phyloP scores from a whole-genome alignment of 2,888 invertebrate species.

The Plagiodera versicolora region DNA sequence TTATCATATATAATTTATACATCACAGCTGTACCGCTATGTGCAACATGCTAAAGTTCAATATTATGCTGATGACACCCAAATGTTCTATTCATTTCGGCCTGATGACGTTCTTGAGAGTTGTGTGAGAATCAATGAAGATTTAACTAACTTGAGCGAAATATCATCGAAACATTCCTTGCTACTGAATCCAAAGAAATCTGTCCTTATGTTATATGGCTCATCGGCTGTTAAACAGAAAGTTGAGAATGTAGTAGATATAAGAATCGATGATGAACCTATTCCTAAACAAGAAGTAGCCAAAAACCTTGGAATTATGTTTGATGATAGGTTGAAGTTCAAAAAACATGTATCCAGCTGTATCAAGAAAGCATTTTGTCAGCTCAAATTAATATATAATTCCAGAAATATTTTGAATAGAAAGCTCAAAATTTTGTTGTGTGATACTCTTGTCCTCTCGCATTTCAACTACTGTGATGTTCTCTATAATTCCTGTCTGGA shows the following conservation, averaged over 20 bases:
- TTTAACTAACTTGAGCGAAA: background rate
- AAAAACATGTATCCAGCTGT: background rate
- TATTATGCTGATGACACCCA: conserved; percentile 10
- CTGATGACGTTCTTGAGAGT: background rate
- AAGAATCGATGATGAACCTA: background rate
- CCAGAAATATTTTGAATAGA: background rate
- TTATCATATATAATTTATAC: conserved; percentile 10
- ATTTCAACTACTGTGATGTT: conserved; percentile 3
- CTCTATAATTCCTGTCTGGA: background rate
- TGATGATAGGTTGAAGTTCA: conserved; percentile 1
- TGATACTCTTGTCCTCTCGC: too few relatives aligned
- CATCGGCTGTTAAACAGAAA: background rate
- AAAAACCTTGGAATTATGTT: conserved; percentile 6
- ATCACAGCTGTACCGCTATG: background rate
- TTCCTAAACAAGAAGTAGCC: background rate
- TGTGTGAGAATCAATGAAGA: background rate
- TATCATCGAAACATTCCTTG: conserved; percentile 3
- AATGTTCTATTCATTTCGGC: conserved; percentile 2
- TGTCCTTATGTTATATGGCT: background rate
- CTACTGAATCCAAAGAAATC: background rate
- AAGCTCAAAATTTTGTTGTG: conserved; percentile 1
- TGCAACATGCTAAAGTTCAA: background rate
- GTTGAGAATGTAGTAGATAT: background rate
- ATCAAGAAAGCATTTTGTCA: background rate
- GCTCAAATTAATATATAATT: background rate